Percentiles rank a stretch among this genome's conserved stretches.
phyloP scores from a whole-genome alignment of 2,888 invertebrate species.

The Azorinus chamasolen region DNA sequence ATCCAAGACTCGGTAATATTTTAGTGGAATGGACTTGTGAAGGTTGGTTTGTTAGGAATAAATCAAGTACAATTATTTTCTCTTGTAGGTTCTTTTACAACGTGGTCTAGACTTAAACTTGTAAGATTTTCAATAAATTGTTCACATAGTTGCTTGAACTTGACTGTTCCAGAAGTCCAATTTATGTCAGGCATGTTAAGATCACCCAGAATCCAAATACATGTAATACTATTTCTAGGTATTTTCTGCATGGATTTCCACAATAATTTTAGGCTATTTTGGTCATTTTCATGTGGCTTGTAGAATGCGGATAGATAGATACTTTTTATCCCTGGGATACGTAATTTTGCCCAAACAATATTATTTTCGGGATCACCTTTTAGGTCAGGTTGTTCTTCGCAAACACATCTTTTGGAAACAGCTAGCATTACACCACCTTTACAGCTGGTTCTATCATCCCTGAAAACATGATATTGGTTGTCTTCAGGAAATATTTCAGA shows the following conservation, averaged over 20 bases:
- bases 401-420: background rate
- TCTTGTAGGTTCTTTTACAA: constrained; percentile 8
- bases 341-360: too few species aligned
- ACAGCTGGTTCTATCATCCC: background rate
- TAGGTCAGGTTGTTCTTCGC: too few species aligned
- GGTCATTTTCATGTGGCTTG: constrained; percentile 23
- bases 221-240: constrained; percentile 17
- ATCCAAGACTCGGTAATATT: background rate
- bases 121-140: background rate
- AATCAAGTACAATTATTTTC: constrained; percentile 24
- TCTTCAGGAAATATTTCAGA: constrained; percentile 18
- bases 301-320: constrained; percentile 9
- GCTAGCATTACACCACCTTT: constrained; percentile 26
- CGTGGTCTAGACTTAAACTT: background rate
- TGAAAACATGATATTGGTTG: constrained; percentile 1
- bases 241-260: constrained; percentile 11
- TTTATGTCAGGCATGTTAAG: constrained; percentile 16
- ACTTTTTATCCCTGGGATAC: background rate
- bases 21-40: constrained; percentile 3
- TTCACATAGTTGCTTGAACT: background rate
- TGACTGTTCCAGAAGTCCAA: constrained; percentile 2
- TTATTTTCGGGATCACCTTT: too few species aligned
- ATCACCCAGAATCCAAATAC: constrained; percentile 23
- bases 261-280: constrained; percentile 5
- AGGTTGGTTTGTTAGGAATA: constrained; percentile 36